These are phyloP conservation scores for Drosophila subpulchrella DNA, from an alignment of 1,140 invertebrate species.

Conservation along the genomic window DNA sequence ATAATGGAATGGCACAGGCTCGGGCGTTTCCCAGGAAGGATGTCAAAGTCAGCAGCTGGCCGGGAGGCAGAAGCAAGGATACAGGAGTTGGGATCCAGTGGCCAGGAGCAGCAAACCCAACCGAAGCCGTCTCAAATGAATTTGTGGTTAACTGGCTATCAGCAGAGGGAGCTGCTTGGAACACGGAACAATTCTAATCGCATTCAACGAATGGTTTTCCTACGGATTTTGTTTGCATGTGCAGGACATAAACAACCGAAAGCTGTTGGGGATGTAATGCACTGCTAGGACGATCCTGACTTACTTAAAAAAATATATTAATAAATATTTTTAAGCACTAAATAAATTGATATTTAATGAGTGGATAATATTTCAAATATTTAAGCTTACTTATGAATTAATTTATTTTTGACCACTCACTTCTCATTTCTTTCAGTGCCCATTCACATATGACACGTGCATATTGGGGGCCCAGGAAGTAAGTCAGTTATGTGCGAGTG, in stretches of 20 bases:
- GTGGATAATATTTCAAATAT: too few relatives aligned
- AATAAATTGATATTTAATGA: too few relatives aligned
- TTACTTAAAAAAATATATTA: background rate
- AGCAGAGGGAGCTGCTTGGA: background rate
- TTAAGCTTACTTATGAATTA: too few relatives aligned
- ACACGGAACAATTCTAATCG: slow-evolving; percentile 46
- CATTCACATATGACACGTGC: slow-evolving; percentile 9
- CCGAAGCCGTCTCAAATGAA: slow-evolving; percentile 45
- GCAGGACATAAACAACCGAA: slow-evolving; percentile 44
- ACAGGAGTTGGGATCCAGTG: slow-evolving; percentile 26
- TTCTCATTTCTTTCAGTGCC: slow-evolving; percentile 21
- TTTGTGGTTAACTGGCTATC: slow-evolving; percentile 34
- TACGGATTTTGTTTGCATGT: slow-evolving; percentile 44
- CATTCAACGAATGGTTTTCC: slow-evolving; percentile 48
- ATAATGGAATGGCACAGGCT: slow-evolving; percentile 62
- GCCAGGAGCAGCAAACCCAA: slow-evolving; percentile 20
- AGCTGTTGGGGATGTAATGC: slow-evolving; percentile 13
- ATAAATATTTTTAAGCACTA: background rate
- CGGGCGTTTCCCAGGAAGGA: slow-evolving; percentile 20
- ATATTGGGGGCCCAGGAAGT: slow-evolving; percentile 29
- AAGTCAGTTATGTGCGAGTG: slow-evolving; percentile 64
- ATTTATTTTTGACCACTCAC: background rate
- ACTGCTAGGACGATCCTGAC: slow-evolving; percentile 6
- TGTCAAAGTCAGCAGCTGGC: slow-evolving; percentile 47
- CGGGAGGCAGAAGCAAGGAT: slow-evolving; percentile 28